A percentile compares a stretch with the other conserved stretches of the same genome.
Conservation (phyloP, 2,797 vertebrate genomes). For the Anguilla megastoma region DNA sequence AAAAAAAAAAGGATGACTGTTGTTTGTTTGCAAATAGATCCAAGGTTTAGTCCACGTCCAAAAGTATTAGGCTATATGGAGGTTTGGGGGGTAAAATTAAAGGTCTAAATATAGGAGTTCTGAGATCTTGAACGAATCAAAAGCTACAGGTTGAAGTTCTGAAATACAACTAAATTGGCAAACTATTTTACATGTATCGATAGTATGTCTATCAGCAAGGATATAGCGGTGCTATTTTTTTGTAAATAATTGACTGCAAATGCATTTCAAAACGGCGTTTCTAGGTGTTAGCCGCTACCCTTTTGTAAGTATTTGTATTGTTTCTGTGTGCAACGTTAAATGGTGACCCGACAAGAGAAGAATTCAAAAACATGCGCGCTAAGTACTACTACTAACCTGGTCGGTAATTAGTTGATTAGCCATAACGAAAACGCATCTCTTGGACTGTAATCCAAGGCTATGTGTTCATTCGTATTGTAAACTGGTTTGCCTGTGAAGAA, state of each 20-base stretch:
- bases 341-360: background rate
- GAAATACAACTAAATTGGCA: too few relatives aligned
- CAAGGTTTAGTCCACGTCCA: background rate
- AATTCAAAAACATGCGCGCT: background rate
- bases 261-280: background rate
- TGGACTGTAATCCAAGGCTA: background rate
- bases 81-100: background rate
- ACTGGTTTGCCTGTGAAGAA: background rate
- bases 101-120: background rate
- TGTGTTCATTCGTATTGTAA: background rate
- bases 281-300: background rate
- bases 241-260: too few relatives aligned
- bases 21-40: background rate
- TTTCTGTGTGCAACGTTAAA: background rate
- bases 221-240: too few relatives aligned
- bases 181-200: too few relatives aligned
- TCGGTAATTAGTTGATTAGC: background rate
- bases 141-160: too few relatives aligned
- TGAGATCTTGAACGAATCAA: too few relatives aligned
- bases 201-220: too few relatives aligned
- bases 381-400: background rate
- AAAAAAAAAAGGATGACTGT: background rate
- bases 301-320: background rate
- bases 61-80: background rate
- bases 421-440: background rate